Conservation (phyloP, 2,113 vertebrate species). For the Castor canadensis region DNA sequence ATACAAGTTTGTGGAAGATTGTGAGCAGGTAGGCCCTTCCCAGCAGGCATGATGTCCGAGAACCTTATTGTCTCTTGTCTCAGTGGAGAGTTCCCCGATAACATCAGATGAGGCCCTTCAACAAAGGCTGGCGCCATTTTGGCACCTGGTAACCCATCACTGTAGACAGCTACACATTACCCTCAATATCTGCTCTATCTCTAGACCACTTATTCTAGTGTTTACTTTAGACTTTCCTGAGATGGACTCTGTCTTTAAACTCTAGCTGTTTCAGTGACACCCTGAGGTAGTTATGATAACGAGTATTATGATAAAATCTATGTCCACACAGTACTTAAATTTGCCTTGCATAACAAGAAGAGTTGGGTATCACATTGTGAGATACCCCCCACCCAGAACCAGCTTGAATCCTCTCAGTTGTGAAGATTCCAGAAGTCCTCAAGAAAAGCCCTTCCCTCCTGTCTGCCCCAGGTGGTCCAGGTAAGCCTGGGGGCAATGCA, state of each 20-base stretch:
- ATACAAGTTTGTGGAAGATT: constrained; percentile 87
- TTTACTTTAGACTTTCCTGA: not conserved
- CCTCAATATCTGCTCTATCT: not conserved
- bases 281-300: not conserved
- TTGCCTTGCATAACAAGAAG: not conserved
- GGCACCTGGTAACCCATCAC: not conserved
- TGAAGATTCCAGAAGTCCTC: not conserved
- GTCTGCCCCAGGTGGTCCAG: no score
- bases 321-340: not conserved
- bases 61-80: not conserved
- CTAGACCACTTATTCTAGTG: not conserved
- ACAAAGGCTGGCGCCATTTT: no score
- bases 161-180: not conserved
- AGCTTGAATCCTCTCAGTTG: fast-evolving
- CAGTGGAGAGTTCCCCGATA: not conserved
- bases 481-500: fast-evolving
- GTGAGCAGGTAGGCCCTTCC: constrained; percentile 83
- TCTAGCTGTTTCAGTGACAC: not conserved
- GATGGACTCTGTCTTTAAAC: not conserved
- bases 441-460: fast-evolving
- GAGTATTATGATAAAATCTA: not conserved
- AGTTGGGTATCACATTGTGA: not conserved
- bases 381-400: not conserved
- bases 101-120: fast-evolving
- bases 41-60: not conserved